These are phyloP conservation scores for Ochropleura plecta DNA, from an alignment of 2,888 invertebrate genomes.

Conservation along the genomic window DNA sequence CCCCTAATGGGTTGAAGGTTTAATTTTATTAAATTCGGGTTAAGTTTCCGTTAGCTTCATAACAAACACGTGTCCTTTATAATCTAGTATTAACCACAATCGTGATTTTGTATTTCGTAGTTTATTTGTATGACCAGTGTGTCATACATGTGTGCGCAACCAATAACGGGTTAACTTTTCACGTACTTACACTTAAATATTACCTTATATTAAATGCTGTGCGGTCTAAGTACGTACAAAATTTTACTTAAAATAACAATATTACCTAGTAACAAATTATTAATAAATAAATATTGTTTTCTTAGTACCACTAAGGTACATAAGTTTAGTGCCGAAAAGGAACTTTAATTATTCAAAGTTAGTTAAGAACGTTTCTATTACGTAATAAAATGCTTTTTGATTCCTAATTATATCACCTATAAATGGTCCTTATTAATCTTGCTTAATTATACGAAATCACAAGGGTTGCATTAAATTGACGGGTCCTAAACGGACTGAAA, in stretches of 20 bases:
- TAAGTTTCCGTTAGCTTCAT: neutral
- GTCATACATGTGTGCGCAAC: neutral
- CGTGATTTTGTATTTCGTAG: neutral
- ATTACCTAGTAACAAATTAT: constrained; percentile 38
- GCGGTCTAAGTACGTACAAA: constrained; percentile 40
- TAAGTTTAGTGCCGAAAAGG: constrained; percentile 50
- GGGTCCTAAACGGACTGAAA: neutral
- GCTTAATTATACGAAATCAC: neutral
- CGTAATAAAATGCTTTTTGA: constrained; percentile 40
- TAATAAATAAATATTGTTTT: constrained; percentile 32
- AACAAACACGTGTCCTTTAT: neutral
- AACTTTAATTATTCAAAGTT: constrained; percentile 30
- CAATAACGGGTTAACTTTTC: neutral
- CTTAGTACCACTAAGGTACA: constrained; percentile 22
- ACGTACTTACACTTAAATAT: constrained; percentile 26
- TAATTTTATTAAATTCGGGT: neutral
- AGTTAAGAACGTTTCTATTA: constrained; percentile 12
- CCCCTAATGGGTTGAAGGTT: neutral
- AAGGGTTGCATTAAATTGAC: neutral
- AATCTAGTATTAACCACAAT: neutral
- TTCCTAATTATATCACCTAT: constrained; percentile 9
- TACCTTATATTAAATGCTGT: constrained; percentile 56
- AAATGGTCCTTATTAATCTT: constrained; percentile 27
- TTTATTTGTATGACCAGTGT: neutral
- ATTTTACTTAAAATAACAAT: constrained; percentile 26